These are phyloP conservation scores for Cavia aperea DNA, from an alignment of 2,113 vertebrate genomes.

Conservation along the genomic window DNA sequence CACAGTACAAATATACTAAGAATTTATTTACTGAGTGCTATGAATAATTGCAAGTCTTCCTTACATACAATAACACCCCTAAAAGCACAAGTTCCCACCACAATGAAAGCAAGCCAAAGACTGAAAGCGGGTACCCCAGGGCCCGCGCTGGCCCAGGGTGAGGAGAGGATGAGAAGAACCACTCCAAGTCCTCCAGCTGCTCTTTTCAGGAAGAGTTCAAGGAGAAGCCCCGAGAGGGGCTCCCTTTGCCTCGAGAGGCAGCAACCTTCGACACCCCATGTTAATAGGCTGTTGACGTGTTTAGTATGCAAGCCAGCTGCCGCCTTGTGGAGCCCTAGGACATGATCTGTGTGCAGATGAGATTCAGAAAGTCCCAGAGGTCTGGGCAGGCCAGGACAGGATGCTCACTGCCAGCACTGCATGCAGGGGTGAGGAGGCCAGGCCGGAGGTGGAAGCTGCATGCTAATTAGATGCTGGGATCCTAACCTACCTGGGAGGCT, in stretches of 20 bases:
- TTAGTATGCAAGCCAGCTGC: background rate
- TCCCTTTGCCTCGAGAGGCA: too few species aligned
- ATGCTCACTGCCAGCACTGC: background rate
- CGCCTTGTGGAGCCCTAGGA: background rate
- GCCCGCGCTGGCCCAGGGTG: accelerated
- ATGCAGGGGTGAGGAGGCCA: background rate
- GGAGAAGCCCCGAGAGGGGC: accelerated
- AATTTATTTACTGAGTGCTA: background rate
- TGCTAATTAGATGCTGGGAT: background rate
- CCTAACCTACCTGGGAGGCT: accelerated
- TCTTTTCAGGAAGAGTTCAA: background rate
- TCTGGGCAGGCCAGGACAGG: background rate
- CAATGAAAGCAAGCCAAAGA: background rate
- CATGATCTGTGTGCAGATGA: background rate
- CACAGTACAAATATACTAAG: background rate
- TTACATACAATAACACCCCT: background rate
- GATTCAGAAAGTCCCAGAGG: background rate
- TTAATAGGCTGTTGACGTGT: background rate
- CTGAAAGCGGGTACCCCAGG: background rate
- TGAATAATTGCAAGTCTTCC: background rate
- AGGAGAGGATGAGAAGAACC: background rate
- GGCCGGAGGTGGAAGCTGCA: background rate
- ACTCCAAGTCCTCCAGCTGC: accelerated
- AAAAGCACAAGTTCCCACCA: background rate
- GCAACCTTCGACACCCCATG: background rate